Base-by-base conservation (phyloP, 2,888 invertebrate species). In the Caenorhabditis doughertyi region DNA sequence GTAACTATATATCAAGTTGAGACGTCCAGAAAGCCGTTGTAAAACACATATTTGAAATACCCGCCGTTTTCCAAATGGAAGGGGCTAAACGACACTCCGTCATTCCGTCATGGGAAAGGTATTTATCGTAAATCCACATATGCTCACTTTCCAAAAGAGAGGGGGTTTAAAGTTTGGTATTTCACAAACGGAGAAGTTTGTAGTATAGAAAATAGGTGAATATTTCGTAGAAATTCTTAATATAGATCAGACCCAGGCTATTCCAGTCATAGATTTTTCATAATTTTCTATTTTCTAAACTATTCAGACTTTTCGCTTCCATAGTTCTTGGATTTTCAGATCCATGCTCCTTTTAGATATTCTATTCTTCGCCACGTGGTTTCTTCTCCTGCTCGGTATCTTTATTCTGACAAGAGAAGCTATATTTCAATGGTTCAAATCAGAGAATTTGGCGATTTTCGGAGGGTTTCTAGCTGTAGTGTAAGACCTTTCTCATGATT, bases 301-400 rank as follows among this genome's bases (percentile, higher is more conserved):
- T 13, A 32, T 4, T 32, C 4, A 32, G 4, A 32, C 9, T 32
- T 32, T 39, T 39, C 39, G 3, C n/a, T 18, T 42, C n/a, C 27
- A 27, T 25, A 39, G 21, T 42, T 35, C n/a, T n/a, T n/a, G n/a
- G n/a, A n/a, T 35, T 35, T 35, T 9, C 35, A 35, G 35, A 35
- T n/a, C 9, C 11, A 76, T 76, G 76, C 18, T 76, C 25, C 51
- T 64, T 7, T 32, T 76, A 51, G 58, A 67, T 21, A 18, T 73
- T 11, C n/a, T 81, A 1, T 81, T 81, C 32, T 60, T 62, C 18
- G 21, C 35, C 23, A 60, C 60, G 0, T 81, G 81, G 81, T 21
- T 76, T 18, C 55, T 76, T 16, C 29, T 81, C 4, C 55, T 81
- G 0, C 42, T 71, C 27, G 81, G 81, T 35, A 21, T 81, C n/a